Evolutionary conservation across 1,140 invertebrate genomes (phyloP), one percentile per base, ranked within the genome.

Genomic region (Dreissena rostriformis): DNA sequence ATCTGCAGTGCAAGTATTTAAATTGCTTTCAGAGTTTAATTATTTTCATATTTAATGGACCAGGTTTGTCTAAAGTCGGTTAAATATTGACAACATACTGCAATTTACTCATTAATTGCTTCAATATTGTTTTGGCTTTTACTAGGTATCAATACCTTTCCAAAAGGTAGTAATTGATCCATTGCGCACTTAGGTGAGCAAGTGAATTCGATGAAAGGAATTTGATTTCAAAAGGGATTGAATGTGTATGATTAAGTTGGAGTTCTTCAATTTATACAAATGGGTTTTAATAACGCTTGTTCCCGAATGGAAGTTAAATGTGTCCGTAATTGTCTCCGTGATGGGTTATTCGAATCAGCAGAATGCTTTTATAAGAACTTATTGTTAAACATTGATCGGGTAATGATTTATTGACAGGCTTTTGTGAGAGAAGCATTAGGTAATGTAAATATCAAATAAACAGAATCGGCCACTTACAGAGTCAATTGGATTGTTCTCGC

Each of bases 401-500:
- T 55, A 71, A 73, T 57, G 67, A 72, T 81, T 80, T 80, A 81
- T 81, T 72, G 79, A 53, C 67, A 73, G 53, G n/a, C 0, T 52
- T 55, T 51, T 72, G n/a, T 72, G 29, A 53, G 51, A 55, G 39
- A n/a, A 61, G 68, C 67, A 81, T 81, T 81, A 81, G 14, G 55
- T 17, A 51, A 24, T 81, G 68, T 72, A 73, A 81, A 81, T 81
- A 81, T 51, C 68, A 73, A 66, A 68, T 73, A 72, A 81, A 81
- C 79, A 81, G 51, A 63, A n/a, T 15, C n/a, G 28, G 28, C 79
- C 79, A 81, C 79, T 81, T 81, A 81, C 49, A 24, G 51, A 19
- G 70, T 24, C 70, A 72, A 73, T 73, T 81, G 79, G 79, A 81
- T 81, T 81, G 53, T 24, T 68, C 68, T 65, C 55, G 22, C 57